phyloP scores from a whole-genome alignment of 2,797 vertebrate species.

The Cygnus olor region DNA sequence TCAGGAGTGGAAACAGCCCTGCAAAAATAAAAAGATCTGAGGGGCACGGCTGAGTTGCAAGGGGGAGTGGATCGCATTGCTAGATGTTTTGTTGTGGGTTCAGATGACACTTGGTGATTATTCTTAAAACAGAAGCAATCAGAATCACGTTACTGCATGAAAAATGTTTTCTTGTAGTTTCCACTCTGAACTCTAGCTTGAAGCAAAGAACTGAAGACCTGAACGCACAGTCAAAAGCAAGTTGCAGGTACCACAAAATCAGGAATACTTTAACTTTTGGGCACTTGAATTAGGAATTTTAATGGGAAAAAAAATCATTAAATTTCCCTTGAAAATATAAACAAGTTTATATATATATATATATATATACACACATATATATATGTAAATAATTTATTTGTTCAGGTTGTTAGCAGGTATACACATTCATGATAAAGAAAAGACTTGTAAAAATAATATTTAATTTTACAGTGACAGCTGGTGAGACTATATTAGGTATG shows the following conservation, averaged over 20 bases:
- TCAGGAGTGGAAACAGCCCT: neutral
- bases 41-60: neutral
- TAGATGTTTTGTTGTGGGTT: neutral
- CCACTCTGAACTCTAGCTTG: neutral
- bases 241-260: neutral
- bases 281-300: neutral
- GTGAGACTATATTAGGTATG: neutral
- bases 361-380: no score
- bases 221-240: neutral
- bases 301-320: neutral
- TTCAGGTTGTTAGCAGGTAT: neutral
- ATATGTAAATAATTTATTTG: neutral
- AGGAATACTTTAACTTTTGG: rapidly evolving
- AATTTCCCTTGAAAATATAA: neutral
- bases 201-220: neutral
- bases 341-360: neutral
- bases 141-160: neutral
- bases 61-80: neutral
- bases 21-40: neutral
- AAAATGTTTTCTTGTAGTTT: neutral
- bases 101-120: neutral
- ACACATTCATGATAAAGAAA: neutral
- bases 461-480: neutral
- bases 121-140: neutral
- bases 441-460: neutral